Evolutionary conservation across 2,888 invertebrate species (phyloP), one percentile per base, ranked within the genome.

Genomic region (Drosophila lutescens): DNA sequence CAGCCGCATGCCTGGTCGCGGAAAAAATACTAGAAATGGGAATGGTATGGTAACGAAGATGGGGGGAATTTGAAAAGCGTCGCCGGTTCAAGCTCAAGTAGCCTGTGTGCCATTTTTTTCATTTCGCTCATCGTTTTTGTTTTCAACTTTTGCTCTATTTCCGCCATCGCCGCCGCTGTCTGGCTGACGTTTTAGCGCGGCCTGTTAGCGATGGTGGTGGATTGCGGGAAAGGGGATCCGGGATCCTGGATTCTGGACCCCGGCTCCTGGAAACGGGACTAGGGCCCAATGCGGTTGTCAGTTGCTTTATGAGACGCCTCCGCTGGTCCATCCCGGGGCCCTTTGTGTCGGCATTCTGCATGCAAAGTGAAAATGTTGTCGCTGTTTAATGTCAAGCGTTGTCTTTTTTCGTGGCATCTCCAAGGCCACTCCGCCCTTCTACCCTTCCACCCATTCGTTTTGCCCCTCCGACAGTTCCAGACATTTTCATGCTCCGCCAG

Each of bases 371-470:
- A 86, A 86, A 84, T 80, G 81, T 87, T 87, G 88, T 78, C 85
- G 86, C 89, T 89, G 89, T 85, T 88, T 85, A 85, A 89, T 88
- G 85, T 85, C 89, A 88, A 88, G 76, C 79, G 87, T 59, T 72
- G 74, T 61, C 46, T 76, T 69, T 67, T 80, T 76, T 56, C 57
- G 57, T 20, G 30, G 30, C 17, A 17, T 10, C 26, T 57, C 40
- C 38, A 57, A 58, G 58, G 6, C 49, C 32, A 57, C 23, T 23
- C 51, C 32, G n/a, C 17, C 6, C 26, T n/a, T n/a, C n/a, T n/a
- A n/a, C n/a, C n/a, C 2, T n/a, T 47, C 47, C 46, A 51, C 49
- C 63, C 47, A 13, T 3, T 9, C 9, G 13, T 8, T 46, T 26
- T 26, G 20, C 26, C 44, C 47, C 49, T 43, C 43, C 6, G 30